A percentile compares a stretch with the other conserved stretches of the same genome.
Conservation (phyloP, 2,888 invertebrate species). For the Mythimna pallens region DNA sequence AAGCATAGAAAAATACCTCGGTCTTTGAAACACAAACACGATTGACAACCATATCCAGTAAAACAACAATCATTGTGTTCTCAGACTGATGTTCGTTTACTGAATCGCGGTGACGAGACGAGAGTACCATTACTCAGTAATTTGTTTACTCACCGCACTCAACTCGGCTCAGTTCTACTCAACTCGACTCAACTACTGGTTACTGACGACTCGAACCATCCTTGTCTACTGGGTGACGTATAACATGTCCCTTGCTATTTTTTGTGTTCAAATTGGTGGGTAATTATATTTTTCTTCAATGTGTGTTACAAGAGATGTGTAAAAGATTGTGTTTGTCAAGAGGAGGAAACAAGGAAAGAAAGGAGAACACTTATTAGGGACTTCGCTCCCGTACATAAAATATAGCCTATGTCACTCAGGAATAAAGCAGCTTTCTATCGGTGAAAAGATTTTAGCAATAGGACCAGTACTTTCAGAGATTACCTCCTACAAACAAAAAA, state of each 20-base stretch:
- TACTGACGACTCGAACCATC: constrained; percentile 17
- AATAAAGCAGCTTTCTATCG: too few relatives aligned
- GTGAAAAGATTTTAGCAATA: too few relatives aligned
- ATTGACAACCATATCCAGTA: constrained; percentile 34
- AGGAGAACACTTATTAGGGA: background rate
- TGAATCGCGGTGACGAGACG: constrained; percentile 43
- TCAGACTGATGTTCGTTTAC: constrained; percentile 32
- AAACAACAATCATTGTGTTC: constrained; percentile 19
- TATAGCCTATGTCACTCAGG: too few relatives aligned
- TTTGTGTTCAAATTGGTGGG: background rate
- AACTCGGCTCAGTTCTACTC: constrained; percentile 24
- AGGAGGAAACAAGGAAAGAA: background rate
- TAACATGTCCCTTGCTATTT: background rate
- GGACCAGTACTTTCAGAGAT: too few relatives aligned
- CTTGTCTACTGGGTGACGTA: background rate
- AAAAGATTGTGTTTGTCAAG: background rate
- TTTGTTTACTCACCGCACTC: constrained; percentile 60
- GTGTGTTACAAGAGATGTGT: background rate
- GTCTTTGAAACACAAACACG: background rate
- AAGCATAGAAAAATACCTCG: background rate
- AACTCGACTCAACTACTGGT: constrained; percentile 20
- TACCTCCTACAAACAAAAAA: too few relatives aligned
- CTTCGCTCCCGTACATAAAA: too few relatives aligned
- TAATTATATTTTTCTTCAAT: background rate
- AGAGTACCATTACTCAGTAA: constrained; percentile 54